These are phyloP conservation scores for Cariama cristata DNA, from an alignment of 2,113 vertebrate genomes.

Conservation along the genomic window DNA sequence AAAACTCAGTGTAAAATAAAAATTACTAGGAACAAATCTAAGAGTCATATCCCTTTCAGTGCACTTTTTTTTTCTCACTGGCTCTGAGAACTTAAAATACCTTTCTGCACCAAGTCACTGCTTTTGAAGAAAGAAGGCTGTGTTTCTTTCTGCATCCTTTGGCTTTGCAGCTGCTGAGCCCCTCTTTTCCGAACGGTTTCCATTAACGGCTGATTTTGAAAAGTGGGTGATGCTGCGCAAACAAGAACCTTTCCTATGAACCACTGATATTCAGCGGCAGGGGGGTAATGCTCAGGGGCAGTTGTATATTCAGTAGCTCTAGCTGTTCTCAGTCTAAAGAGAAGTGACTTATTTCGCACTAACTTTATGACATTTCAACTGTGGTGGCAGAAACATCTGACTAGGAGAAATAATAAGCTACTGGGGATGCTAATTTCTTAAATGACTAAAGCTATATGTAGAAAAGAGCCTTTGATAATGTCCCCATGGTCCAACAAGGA, in stretches of 20 bases:
- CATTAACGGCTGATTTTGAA: not conserved
- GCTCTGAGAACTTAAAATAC: not conserved
- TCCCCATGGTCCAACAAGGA: not conserved
- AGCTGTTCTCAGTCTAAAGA: not conserved
- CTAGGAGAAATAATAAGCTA: not conserved
- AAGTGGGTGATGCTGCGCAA: not conserved
- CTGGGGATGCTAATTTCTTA: not conserved
- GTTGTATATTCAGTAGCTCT: not conserved
- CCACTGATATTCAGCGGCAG: not conserved
- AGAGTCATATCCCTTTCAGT: not conserved
- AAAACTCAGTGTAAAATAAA: not conserved
- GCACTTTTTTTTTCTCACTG: not conserved
- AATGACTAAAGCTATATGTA: not conserved
- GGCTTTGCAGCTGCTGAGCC: not conserved
- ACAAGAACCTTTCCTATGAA: not conserved
- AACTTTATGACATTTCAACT: not conserved
- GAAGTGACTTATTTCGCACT: not conserved
- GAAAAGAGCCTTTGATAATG: not conserved
- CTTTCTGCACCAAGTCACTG: rapidly evolving
- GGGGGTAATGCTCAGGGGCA: not conserved
- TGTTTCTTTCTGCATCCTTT: not conserved
- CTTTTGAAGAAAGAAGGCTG: not conserved
- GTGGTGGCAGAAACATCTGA: rapidly evolving
- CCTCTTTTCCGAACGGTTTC: not conserved
- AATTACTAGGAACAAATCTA: not conserved